These are phyloP conservation scores for Terebella lapidaria DNA, from an alignment of 2,888 invertebrate species.

Conservation along the genomic window DNA sequence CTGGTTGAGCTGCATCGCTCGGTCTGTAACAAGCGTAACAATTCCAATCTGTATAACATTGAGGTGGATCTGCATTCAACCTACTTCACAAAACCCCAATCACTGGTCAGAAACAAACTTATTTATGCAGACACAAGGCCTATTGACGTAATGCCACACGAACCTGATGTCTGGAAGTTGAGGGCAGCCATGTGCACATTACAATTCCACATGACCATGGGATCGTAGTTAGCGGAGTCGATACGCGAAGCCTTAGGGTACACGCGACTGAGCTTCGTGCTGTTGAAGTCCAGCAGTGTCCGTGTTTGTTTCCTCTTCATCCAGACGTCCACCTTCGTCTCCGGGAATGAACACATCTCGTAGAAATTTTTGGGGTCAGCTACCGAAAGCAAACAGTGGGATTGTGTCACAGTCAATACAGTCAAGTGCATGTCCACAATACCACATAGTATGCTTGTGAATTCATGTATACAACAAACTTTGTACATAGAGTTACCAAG, in stretches of 20 bases:
- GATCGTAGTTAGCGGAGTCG: conserved; percentile 96
- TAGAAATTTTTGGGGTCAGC: conserved; percentile 49
- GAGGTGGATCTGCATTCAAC: too few relatives aligned
- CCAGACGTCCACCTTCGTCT: conserved; percentile 88
- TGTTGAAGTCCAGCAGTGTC: conserved; percentile 36
- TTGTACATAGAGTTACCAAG: too few relatives aligned
- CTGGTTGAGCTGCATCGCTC: conserved; percentile 92
- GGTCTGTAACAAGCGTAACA: conserved; percentile 60
- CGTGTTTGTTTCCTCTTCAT: conserved; percentile 59
- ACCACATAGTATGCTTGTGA: too few relatives aligned
- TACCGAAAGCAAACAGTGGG: neutral
- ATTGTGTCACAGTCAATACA: neutral
- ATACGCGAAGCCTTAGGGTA: conserved; percentile 84
- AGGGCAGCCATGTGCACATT: conserved; percentile 96
- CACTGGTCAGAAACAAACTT: too few relatives aligned
- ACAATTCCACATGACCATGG: conserved; percentile 88
- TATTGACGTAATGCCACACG: too few relatives aligned
- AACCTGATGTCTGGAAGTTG: conserved; percentile 84
- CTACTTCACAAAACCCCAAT: too few relatives aligned
- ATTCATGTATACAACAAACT: too few relatives aligned
- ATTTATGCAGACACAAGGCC: too few relatives aligned
- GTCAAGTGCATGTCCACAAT: too few relatives aligned
- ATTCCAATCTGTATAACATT: too few relatives aligned
- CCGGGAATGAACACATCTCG: conserved; percentile 98
- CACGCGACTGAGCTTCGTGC: conserved; percentile 78